These are phyloP conservation scores for Aleiodes leptofemur DNA, from an alignment of 2,888 invertebrate species.

Conservation along the genomic window DNA sequence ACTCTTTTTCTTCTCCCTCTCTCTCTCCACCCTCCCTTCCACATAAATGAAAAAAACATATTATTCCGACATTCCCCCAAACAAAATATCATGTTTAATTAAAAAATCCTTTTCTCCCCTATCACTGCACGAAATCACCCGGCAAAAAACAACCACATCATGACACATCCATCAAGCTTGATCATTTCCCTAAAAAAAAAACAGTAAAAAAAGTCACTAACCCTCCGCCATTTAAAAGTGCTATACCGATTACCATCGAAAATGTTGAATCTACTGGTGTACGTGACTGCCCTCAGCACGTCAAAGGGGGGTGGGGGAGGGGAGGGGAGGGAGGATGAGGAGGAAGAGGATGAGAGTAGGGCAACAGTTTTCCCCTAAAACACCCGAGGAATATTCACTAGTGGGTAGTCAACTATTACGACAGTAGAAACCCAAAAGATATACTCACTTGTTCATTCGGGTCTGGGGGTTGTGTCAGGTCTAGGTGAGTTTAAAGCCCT, in stretches of 20 bases:
- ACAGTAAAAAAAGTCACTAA: background rate
- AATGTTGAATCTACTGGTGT: constrained; percentile 30
- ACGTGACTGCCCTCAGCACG: constrained; percentile 27
- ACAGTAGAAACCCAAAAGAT: constrained; percentile 28
- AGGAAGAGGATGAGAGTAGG: constrained; percentile 6
- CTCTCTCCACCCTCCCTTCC: too few relatives aligned
- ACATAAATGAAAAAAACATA: too few relatives aligned
- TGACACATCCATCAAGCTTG: constrained; percentile 5
- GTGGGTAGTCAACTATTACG: constrained; percentile 27
- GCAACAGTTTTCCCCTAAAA: background rate
- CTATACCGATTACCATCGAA: constrained; percentile 24
- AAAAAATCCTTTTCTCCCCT: background rate
- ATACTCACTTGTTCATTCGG: constrained; percentile 38
- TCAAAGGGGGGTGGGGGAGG: background rate
- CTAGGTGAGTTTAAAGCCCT: constrained; percentile 16
- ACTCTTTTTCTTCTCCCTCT: too few relatives aligned
- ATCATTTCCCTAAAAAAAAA: constrained; percentile 7
- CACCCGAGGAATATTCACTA: constrained; percentile 28
- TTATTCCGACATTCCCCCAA: too few relatives aligned
- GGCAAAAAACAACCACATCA: background rate
- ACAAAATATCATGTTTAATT: constrained; percentile 1
- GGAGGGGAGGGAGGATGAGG: background rate
- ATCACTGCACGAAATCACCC: background rate
- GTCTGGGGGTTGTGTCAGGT: constrained; percentile 14
- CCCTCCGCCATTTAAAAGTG: background rate